Evolutionary conservation across 2,888 invertebrate species (phyloP).

Genomic region (Sycophila texana): DNA sequence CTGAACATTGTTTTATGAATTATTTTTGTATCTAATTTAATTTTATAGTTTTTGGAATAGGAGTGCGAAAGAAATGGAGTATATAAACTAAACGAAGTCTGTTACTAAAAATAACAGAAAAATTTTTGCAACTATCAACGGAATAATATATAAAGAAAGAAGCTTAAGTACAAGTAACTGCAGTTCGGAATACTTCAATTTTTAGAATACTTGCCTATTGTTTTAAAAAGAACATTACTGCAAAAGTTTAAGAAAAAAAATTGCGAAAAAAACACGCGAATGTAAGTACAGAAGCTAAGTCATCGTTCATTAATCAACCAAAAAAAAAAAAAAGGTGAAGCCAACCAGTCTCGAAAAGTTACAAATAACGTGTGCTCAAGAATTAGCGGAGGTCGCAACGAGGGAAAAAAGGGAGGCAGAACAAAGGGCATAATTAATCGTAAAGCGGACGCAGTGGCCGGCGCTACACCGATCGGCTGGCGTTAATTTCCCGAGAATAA

Average conservation of each 20-base stretch:
- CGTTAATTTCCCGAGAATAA: slow-evolving; percentile 72
- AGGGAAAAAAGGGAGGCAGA: not conserved
- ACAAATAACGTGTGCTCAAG: slow-evolving; percentile 32
- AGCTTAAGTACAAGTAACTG: no score
- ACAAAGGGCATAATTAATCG: slow-evolving; percentile 46
- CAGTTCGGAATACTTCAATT: no score
- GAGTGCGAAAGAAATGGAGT: no score
- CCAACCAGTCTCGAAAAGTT: slow-evolving; percentile 2
- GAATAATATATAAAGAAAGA: no score
- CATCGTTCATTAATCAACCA: slow-evolving; percentile 10
- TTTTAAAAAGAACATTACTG: not conserved
- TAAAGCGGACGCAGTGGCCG: not conserved
- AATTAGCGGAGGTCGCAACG: not conserved
- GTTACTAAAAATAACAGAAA: no score
- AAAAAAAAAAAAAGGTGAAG: no score
- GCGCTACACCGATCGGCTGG: slow-evolving; percentile 32
- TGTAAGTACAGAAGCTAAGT: slow-evolving; percentile 13
- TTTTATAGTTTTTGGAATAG: no score
- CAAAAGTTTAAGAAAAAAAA: not conserved
- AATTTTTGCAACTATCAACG: no score
- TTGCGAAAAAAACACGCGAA: not conserved
- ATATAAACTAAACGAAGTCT: no score
- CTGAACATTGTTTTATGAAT: no score
- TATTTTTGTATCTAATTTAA: no score
- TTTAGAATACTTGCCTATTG: not conserved